Base-by-base conservation (phyloP, 2,888 invertebrate genomes). In the Nesidiocoris tenuis region DNA sequence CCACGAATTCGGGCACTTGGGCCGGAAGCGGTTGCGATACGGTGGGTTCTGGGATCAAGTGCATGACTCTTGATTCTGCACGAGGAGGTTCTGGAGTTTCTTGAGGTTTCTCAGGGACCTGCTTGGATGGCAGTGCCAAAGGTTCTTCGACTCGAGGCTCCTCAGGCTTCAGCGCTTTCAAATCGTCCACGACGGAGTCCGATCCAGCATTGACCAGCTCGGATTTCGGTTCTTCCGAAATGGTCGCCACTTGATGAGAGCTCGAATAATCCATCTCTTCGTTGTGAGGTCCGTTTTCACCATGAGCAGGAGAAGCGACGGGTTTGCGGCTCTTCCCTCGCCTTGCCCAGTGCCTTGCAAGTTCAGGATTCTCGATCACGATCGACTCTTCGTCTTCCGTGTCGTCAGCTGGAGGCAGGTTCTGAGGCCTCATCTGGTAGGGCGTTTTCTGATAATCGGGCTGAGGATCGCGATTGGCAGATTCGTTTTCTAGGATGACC, bases 331-430 rank as follows among this genome's bases (percentile, higher is more conserved):
- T 79, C 71, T 21, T 75, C 22, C 66, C 68, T 23, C 39, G 59
- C 59, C 74, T 70, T 77, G 76, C n/a, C 74, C 61, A 70, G 9
- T 55, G 21, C 19, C 61, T 23, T 39, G 68, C 25, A 57, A 77
- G 75, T 65, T 79, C 79, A 9, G 80, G 78, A 56, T 79, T 78
- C 23, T 79, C 80, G 19, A 79, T 76, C 23, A 78, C 74, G 39
- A 79, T 77, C 9, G 80, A 77, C 74, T 80, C 79, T 56, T 77
- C 76, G 25, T 79, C 79, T 21, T 76, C 78, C 7, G 12, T 56
- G 17, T 74, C 74, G 17, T 21, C 57, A 0, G 22, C 55, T 7
- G 39, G 39, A 3, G 65, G 65, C n/a, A 65, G 39, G 17, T 65
- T 65, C 63, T 19, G 12, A 3, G 63, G 65, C 63, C 63, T 63